Evolutionary conservation across 2,113 vertebrate genomes (phyloP).

Genomic region (Scatophagus argus): DNA sequence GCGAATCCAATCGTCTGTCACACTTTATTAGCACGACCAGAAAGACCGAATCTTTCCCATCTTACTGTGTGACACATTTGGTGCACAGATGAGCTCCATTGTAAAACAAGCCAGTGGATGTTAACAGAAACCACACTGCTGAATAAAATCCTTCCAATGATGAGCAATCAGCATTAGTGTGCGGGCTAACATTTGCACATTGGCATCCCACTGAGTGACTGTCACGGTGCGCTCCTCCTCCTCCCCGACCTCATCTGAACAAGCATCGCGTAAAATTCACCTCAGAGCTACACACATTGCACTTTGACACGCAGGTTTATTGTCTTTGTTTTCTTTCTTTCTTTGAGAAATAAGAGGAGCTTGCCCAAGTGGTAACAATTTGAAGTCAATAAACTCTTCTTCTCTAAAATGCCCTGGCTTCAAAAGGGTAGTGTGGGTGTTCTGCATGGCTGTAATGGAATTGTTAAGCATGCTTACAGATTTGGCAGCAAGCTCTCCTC

Average conservation of each 20-base stretch:
- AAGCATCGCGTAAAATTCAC: constrained; percentile 23
- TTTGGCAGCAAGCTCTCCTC: constrained; percentile 68
- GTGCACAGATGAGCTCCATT: constrained; percentile 70
- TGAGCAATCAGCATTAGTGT: constrained; percentile 42
- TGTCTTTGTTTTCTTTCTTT: constrained; percentile 69
- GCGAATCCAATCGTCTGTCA: constrained; percentile 65
- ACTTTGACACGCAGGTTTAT: constrained; percentile 75
- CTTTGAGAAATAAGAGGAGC: constrained; percentile 52
- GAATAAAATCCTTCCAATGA: constrained; percentile 53
- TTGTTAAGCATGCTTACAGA: constrained; percentile 76
- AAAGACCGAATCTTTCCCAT: constrained; percentile 50
- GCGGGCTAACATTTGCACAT: constrained; percentile 34
- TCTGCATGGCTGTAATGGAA: constrained; percentile 75
- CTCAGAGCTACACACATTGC: constrained; percentile 22
- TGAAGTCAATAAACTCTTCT: constrained; percentile 84
- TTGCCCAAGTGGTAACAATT: constrained; percentile 83
- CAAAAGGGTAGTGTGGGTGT: constrained; percentile 79
- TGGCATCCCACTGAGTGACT: constrained; percentile 19
- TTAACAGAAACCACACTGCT: constrained; percentile 60
- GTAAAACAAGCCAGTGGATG: constrained; percentile 66
- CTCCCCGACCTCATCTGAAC: constrained; percentile 32
- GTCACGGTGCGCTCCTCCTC: constrained; percentile 15
- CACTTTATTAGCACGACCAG: constrained; percentile 55
- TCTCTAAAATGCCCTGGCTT: constrained; percentile 72
- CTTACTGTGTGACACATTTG: constrained; percentile 72